Percentiles rank a stretch among this genome's conserved stretches.
These are phyloP conservation scores for Mastomys coucha DNA, from an alignment of 2,113 vertebrate species.

Conservation along the genomic window DNA sequence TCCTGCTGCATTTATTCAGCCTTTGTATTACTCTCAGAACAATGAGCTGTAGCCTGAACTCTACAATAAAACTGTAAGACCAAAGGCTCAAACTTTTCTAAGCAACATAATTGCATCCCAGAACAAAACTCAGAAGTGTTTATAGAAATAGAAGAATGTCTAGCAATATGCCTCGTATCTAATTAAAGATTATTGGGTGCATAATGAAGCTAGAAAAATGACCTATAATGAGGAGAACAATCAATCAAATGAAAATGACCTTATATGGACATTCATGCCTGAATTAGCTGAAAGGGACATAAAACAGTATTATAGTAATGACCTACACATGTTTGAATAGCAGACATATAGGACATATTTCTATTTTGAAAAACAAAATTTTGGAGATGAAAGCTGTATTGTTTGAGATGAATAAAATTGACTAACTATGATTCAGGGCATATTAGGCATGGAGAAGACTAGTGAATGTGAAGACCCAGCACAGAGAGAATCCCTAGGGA, in stretches of 20 bases:
- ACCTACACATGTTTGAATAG: neutral
- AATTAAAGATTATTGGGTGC: neutral
- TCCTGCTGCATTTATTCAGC: neutral
- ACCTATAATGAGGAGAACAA: neutral
- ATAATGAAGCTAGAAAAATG: constrained; percentile 12
- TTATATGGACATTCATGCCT: neutral
- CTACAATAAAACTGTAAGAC: neutral
- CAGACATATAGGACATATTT: neutral
- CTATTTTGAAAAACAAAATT: neutral
- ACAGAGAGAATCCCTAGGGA: neutral
- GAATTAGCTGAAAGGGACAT: neutral
- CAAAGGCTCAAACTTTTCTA: constrained; percentile 15
- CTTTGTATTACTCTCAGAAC: neutral
- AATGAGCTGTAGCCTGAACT: neutral
- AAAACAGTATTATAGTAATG: neutral
- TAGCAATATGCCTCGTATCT: neutral
- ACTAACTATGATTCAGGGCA: neutral
- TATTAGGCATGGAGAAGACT: neutral
- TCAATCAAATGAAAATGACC: neutral
- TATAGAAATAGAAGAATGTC: neutral
- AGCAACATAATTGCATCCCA: neutral
- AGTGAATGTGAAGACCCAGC: neutral
- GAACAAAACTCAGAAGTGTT: constrained; percentile 22
- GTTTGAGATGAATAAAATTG: neutral
- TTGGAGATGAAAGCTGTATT: constrained; percentile 17